Base-by-base conservation (phyloP, 2,888 invertebrate genomes). In the Pinctada fucata region DNA sequence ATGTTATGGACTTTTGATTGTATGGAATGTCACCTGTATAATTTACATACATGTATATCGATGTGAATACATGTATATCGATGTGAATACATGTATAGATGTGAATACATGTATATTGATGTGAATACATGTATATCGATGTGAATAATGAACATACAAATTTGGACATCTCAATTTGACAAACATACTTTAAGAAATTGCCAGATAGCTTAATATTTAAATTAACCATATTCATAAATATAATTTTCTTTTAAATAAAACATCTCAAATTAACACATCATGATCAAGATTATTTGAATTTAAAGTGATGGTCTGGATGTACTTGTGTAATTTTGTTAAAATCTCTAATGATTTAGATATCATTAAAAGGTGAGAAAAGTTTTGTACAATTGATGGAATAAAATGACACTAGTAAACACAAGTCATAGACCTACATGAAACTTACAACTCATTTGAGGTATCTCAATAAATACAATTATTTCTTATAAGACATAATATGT, bases 141-240 rank as follows among this genome's bases (percentile, higher is more conserved):
- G 48, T 67, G 67, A 45, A 67, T 10, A 65, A 5, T 65, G 65
- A 31, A 10, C 8, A 67, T 67, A 67, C 10, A 67, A 67, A 2
- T 16, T 67, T 3, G 4, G 10, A 67, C 16, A 64, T 16, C n/a
- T 16, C n/a, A 3, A 8, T 64, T 4, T 8, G 8, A 16, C 64
- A 64, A 16, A 64, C 16, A 64, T 64, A 16, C 3, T 16, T 64
- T n/a, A 64, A 16, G n/a, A n/a, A n/a, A 16, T 64, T 64, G 16
- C 16, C n/a, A 64, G n/a, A 16, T 64, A 64, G 3, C n/a, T 31
- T 31, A 31, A 31, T 31, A 31, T 1, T 0, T 16, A 1, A 16
- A 64, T 16, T 64, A 64, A 64, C 64, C n/a, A 64, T 64, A 16
- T 64, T 64, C n/a, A 16, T 16, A n/a, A 64, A 64, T 64, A 64